Evolutionary conservation across 2,113 vertebrate species (phyloP), one percentile per base, ranked within the genome.

Genomic region (Marcusenius ussheri): DNA sequence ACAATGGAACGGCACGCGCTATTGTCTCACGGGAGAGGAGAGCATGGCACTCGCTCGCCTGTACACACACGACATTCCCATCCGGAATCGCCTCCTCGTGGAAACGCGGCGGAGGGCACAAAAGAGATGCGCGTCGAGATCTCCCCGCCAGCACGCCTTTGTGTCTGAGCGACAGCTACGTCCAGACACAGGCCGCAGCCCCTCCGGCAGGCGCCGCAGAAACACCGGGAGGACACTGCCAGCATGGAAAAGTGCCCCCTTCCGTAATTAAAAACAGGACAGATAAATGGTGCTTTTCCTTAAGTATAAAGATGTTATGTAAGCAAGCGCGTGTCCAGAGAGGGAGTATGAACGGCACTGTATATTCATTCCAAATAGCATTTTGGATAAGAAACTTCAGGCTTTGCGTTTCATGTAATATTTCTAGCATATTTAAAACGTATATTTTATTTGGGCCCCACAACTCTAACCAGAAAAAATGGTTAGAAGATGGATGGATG

Each of bases 1-100:
- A 91, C 53, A 86, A 91, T 90, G 56, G 56, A 90, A 49, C 39
- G 50, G 89, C 66, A 49, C 87, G 27, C 56, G 50, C 77, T 27
- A 50, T 85, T 66, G 80, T 88, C 87, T 90, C 58, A 47, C n/a
- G 24, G 58, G 88, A 88, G 88, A 88, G 51, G 17, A 50, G 45
- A 88, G 88, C n/a, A 53, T 88, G 87, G 51, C 87, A 39, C 89
- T 47, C 8, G 50, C 84, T 53, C 62, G 51, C 50, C 42, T 66
- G 80, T 62, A 56, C 83, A 77, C 58, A 74, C 31, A 87, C n/a
- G 83, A 89, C 88, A 80, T 19, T 53, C 66, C 66, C 66, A 88
- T 51, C 42, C 31, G 21, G 77, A 46, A 47, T 39, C 35, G 35
- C 50, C 77, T 51, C 50, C 53, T 39, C 35, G 35, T 47, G 50